A percentile compares a stretch with the other conserved stretches of the same genome.
These are phyloP conservation scores for Colostygia pectinataria DNA, from an alignment of 2,888 invertebrate genomes.

Conservation along the genomic window DNA sequence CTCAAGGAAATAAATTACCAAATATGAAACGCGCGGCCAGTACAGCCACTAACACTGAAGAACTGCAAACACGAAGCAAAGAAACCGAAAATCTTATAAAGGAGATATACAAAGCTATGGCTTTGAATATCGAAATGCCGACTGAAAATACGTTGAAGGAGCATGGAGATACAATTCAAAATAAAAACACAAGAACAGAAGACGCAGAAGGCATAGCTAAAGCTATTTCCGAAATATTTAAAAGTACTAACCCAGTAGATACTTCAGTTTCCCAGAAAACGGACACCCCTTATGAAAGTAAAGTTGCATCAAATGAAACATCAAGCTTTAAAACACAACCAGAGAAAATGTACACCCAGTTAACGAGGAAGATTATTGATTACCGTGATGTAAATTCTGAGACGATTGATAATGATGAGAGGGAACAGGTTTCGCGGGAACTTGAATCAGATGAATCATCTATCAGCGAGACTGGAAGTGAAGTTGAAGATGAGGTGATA, in stretches of 20 bases:
- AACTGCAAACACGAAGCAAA: slow-evolving; percentile 40
- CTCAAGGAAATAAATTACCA: slow-evolving; percentile 8
- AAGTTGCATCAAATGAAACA: slow-evolving; percentile 27
- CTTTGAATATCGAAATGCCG: slow-evolving; percentile 49
- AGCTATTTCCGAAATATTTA: slow-evolving; percentile 45
- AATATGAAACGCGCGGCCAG: slow-evolving; percentile 32
- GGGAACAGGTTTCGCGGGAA: slow-evolving; percentile 11
- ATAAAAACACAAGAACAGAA: slow-evolving; percentile 21
- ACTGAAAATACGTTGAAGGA: slow-evolving; percentile 50
- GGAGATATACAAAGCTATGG: slow-evolving; percentile 73
- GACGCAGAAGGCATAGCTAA: slow-evolving; percentile 32
- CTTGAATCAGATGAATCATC: slow-evolving; percentile 27
- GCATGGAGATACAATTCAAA: slow-evolving; percentile 27
- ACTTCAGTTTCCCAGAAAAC: slow-evolving; percentile 35
- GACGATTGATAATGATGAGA: slow-evolving; percentile 10
- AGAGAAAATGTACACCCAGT: slow-evolving; percentile 6
- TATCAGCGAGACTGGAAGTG: slow-evolving; percentile 38
- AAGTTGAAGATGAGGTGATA: slow-evolving; percentile 22
- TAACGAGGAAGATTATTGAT: background rate
- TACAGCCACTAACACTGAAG: slow-evolving; percentile 60
- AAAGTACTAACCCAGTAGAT: slow-evolving; percentile 37
- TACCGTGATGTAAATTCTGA: slow-evolving; percentile 5
- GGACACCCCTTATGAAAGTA: slow-evolving; percentile 34
- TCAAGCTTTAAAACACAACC: slow-evolving; percentile 26
- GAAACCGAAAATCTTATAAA: slow-evolving; percentile 69